Conservation (phyloP, 2,888 invertebrate species). For the Lottia scabra region DNA sequence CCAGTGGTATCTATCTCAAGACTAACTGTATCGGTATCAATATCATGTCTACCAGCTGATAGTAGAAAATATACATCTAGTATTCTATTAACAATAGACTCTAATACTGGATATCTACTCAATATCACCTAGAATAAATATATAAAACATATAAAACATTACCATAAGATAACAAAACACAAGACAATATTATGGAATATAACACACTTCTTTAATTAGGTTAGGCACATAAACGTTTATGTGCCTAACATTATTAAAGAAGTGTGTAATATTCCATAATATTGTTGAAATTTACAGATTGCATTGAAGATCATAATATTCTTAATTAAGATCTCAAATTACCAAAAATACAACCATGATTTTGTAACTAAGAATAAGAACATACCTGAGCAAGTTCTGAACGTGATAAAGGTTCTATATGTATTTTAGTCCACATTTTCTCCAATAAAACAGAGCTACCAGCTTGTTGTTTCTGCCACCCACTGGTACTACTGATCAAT, state of each 20-base stretch:
- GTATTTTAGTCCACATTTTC: slow-evolving; percentile 85
- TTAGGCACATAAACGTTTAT: no score
- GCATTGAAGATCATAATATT: no score
- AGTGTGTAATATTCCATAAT: no score
- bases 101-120: slow-evolving; percentile 78
- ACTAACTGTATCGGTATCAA: slow-evolving; percentile 19
- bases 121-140: slow-evolving; percentile 52
- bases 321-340: no score
- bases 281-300: no score
- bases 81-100: slow-evolving; percentile 81
- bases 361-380: no score
- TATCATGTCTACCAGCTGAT: slow-evolving; percentile 77
- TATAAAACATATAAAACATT: neutral
- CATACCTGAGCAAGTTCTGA: slow-evolving; percentile 82
- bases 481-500: slow-evolving; percentile 75
- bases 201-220: no score
- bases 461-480: slow-evolving; percentile 72
- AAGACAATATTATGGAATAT: no score
- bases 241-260: no score
- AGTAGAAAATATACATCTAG: slow-evolving; percentile 87
- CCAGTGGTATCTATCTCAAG: slow-evolving; percentile 41
- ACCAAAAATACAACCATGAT: no score
- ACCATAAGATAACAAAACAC: no score
- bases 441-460: slow-evolving; percentile 75
- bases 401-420: slow-evolving; percentile 82